Base-by-base conservation (phyloP, 2,113 vertebrate species). In the Ahaetulla prasina region DNA sequence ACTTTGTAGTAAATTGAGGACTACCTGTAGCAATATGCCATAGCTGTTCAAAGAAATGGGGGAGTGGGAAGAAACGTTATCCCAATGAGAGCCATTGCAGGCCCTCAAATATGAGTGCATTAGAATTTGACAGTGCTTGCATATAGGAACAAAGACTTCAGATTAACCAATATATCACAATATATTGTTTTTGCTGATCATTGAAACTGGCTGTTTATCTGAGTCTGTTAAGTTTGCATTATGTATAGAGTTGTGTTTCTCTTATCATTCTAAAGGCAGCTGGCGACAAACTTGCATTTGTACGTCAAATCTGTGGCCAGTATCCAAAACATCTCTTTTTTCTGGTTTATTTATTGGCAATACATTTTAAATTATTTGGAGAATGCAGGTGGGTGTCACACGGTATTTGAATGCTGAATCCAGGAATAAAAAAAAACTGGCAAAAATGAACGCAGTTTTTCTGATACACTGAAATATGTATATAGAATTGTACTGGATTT, bases 311-410 rank as follows among this genome's bases (percentile, higher is more conserved):
- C 93, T 94, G 95, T 96, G 94, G 97, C 96, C 45, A 7, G 95
- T 84, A 55, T 30, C 92, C 93, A 95, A 94, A 74, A 57, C 74
- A 57, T 68, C 94, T 91, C 43, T 16, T 92, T n/a, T 30, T 88
- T 4, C 92, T 49, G 93, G 93, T 95, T 93, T 94, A 87, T 92
- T 93, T 96, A 68, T 94, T 95, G 93, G 68, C 94, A 96, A 97
- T 97, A 57, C 88, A 95, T 96, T 95, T 93, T 47, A 47, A 95
- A 96, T 96, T 94, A 97, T 98, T 96, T 96, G 91, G 94, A 95
- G 96, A 98, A 98, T 97, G 96, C 91, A 93, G 0, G 97, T 97
- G 95, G 98, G 97, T 95, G 39, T 95, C 84, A 92, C 92, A 20
- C 93, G 93, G 94, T 96, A 93, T 89, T 93, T 85, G 85, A 94